Conservation (phyloP, 2,113 vertebrate species). For the Ptychochromis oligacanthus region DNA sequence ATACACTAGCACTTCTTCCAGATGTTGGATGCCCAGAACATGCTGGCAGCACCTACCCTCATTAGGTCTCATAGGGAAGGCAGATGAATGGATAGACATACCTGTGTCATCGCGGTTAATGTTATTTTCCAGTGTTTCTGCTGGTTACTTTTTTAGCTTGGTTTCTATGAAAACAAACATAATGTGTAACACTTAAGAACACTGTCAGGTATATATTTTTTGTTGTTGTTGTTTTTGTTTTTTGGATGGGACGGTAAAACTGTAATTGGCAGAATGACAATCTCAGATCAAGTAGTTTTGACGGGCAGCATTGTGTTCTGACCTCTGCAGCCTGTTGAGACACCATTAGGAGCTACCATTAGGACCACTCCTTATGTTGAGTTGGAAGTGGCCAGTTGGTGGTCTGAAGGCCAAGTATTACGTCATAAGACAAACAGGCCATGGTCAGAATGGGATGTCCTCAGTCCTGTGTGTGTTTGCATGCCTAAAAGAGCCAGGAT, state of each 20-base stretch:
- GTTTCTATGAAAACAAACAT: slow-evolving; percentile 8
- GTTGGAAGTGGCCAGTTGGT: not conserved
- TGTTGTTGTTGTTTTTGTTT: too few relatives aligned
- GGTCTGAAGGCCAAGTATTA: slow-evolving; percentile 28
- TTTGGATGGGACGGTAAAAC: not conserved
- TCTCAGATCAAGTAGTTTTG: too few relatives aligned
- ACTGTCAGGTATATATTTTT: too few relatives aligned
- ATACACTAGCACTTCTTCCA: not conserved
- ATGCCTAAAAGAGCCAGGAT: not conserved
- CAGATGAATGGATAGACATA: slow-evolving; percentile 40
- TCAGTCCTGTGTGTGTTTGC: slow-evolving; percentile 4
- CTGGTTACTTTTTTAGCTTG: slow-evolving; percentile 13
- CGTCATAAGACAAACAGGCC: slow-evolving; percentile 27
- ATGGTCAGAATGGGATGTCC: slow-evolving; percentile 7
- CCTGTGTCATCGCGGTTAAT: slow-evolving; percentile 8
- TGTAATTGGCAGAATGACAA: too few relatives aligned
- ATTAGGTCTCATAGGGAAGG: slow-evolving; percentile 8
- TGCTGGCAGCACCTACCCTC: slow-evolving; percentile 17
- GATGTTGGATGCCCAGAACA: slow-evolving; percentile 19
- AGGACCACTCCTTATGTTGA: not conserved
- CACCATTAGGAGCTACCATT: too few relatives aligned
- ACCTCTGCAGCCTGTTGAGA: not conserved
- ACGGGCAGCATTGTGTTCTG: not conserved
- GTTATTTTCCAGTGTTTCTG: slow-evolving; percentile 39
- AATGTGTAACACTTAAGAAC: too few relatives aligned